Percentiles rank a stretch among this genome's conserved stretches.
phyloP scores from a whole-genome alignment of 2,113 vertebrate species.

The Rynchops niger region DNA sequence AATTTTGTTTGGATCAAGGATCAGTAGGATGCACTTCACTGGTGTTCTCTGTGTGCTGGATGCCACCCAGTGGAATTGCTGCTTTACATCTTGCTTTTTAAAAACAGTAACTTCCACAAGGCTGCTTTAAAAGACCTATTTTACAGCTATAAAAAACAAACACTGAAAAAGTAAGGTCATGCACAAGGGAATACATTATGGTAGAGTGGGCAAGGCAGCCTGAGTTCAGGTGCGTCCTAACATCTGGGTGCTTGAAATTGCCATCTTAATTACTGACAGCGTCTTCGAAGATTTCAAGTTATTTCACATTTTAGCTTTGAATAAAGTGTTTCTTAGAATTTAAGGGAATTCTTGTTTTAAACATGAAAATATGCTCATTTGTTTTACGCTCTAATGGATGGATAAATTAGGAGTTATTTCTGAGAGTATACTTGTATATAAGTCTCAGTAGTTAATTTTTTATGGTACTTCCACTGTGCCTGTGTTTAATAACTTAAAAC shows the following conservation, averaged over 20 bases:
- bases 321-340: not conserved
- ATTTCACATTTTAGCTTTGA: not conserved
- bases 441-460: not conserved
- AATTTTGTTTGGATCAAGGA: not conserved
- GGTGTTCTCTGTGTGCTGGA: not conserved
- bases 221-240: rapidly evolving
- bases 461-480: not conserved
- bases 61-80: not conserved
- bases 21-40: not conserved
- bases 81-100: not conserved
- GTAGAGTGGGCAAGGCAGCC: not conserved
- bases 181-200: not conserved
- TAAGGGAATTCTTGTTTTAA: not conserved
- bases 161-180: not conserved
- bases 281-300: not conserved
- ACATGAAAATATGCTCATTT: not conserved
- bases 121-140: not conserved
- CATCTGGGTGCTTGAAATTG: rapidly evolving
- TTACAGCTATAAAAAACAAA: not conserved
- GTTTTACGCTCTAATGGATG: not conserved
- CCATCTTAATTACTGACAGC: not conserved
- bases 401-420: not conserved
- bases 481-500: not conserved
- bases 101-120: not conserved
- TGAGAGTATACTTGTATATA: not conserved